A percentile compares a stretch with the other conserved stretches of the same genome.
These are phyloP conservation scores for Gallinago jamesoni DNA, from an alignment of 2,113 vertebrate species.

Conservation along the genomic window DNA sequence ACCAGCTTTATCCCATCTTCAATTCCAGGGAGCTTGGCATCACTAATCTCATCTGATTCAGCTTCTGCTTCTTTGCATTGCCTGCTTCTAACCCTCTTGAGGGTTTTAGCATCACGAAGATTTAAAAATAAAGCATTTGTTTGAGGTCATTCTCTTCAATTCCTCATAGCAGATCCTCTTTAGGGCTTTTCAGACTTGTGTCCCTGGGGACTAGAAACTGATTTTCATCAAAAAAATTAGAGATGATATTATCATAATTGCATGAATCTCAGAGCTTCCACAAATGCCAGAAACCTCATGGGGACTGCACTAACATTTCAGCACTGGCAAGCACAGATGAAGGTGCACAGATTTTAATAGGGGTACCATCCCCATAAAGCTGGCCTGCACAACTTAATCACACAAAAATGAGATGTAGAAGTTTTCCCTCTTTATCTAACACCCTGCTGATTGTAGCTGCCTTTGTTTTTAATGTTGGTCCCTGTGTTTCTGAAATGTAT, in stretches of 20 bases:
- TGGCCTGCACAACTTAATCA: not conserved
- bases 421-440: not conserved
- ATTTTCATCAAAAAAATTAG: not conserved
- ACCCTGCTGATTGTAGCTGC: not conserved
- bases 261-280: not conserved
- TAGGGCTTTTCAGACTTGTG: not conserved
- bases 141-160: not conserved
- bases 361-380: not conserved
- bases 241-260: not conserved
- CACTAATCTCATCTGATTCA: not conserved
- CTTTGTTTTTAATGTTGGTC: not conserved
- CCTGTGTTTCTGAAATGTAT: not conserved
- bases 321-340: not conserved
- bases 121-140: constrained; percentile 21
- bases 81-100: not conserved
- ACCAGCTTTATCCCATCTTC: not conserved
- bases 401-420: not conserved
- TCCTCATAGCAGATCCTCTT: not conserved
- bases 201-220: not conserved
- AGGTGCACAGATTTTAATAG: not conserved
- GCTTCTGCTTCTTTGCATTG: not conserved
- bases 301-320: not conserved
- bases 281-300: not conserved
- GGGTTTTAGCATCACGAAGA: not conserved
- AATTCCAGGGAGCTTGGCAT: not conserved